Evolutionary conservation across 2,797 vertebrate species (phyloP).

Genomic region (Coilia nasus): DNA sequence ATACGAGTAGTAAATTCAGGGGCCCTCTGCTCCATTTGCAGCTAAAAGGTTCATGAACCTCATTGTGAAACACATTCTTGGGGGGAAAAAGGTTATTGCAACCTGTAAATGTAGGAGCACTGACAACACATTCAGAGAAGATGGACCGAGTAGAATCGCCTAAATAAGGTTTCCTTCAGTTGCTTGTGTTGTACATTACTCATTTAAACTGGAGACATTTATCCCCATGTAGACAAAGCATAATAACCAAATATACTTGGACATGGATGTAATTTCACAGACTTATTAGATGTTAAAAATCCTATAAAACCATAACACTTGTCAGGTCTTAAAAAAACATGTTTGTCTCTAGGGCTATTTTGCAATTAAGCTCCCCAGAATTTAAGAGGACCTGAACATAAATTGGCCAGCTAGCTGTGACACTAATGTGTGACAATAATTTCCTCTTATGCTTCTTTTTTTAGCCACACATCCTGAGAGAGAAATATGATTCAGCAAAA

Average conservation of each 20-base stretch:
- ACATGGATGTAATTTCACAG: background rate
- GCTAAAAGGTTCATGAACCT: background rate
- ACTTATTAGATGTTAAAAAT: background rate
- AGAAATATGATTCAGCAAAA: constrained; percentile 36
- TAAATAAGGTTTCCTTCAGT: background rate
- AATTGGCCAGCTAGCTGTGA: constrained; percentile 43
- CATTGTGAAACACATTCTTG: background rate
- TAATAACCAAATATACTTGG: background rate
- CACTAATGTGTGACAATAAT: constrained; percentile 11
- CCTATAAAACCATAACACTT: background rate
- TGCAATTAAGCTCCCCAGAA: constrained; percentile 60
- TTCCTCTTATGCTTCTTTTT: constrained; percentile 49
- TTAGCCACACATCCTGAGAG: constrained; percentile 52
- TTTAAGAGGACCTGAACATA: constrained; percentile 13
- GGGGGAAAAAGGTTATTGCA: background rate
- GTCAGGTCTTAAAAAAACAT: constrained; percentile 58
- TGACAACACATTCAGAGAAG: background rate
- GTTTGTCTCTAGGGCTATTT: constrained; percentile 59
- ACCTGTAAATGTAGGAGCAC: background rate
- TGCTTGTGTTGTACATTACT: background rate
- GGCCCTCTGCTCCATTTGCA: background rate
- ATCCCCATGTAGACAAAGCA: background rate
- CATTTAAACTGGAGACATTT: background rate
- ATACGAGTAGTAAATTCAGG: background rate
- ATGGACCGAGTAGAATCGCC: background rate